Conservation (phyloP, 37 sponge, comb jelly and placozoan species). For the Beroe ovata region DNA sequence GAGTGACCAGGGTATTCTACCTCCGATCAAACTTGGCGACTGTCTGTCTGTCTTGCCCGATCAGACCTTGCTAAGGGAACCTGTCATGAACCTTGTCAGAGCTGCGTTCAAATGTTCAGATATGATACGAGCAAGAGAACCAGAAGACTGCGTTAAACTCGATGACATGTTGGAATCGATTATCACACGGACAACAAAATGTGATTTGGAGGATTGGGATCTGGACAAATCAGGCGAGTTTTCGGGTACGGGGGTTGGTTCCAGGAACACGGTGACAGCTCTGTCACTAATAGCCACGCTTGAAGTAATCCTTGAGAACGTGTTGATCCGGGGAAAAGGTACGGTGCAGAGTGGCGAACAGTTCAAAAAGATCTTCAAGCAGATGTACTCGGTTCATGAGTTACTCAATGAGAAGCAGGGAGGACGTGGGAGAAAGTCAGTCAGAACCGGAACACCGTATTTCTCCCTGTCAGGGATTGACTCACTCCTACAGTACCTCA, state of each 20-base stretch:
- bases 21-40: conserved; percentile 15
- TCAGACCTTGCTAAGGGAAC: conserved; percentile 9
- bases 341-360: background rate
- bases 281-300: conserved; percentile 8
- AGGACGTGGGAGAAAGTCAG: conserved; percentile 31
- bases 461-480: conserved; percentile 43
- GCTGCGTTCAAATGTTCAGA: conserved; percentile 1
- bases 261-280: conserved; percentile 27
- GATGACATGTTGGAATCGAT: background rate
- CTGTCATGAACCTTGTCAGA: conserved; percentile 5
- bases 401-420: background rate
- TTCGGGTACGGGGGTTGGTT: background rate
- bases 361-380: conserved; percentile 40
- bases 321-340: background rate
- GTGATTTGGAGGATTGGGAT: conserved; percentile 64
- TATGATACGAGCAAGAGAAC: conserved; percentile 5
- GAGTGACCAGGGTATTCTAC: conserved; percentile 14
- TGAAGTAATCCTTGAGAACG: conserved; percentile 26
- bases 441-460: background rate
- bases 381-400: conserved; percentile 30
- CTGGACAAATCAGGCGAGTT: conserved; percentile 42
- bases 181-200: background rate
- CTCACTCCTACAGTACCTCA: conserved; percentile 2
- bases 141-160: background rate
- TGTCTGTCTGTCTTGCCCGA: conserved; percentile 44